Percentiles rank a stretch among this genome's conserved stretches.
Conservation (phyloP, 2,888 invertebrate species). For the Tipula lateralis region DNA sequence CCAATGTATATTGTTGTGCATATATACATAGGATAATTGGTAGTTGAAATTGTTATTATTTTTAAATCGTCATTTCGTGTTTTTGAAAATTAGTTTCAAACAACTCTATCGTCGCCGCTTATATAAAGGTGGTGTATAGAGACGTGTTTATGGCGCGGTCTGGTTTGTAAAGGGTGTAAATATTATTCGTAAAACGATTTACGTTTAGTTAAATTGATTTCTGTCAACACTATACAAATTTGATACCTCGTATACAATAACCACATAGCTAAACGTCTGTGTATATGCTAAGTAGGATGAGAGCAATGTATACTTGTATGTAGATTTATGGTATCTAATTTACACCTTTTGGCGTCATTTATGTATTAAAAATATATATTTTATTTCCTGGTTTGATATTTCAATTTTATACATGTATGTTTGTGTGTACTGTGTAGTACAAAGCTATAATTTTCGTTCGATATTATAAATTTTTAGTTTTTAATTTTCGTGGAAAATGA, state of each 20-base stretch:
- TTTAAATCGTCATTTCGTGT: slow-evolving; percentile 13
- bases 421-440: too few species aligned
- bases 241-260: neutral
- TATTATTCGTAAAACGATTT: neutral
- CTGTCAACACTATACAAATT: neutral
- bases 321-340: slow-evolving; percentile 14
- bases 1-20: neutral
- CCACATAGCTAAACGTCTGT: neutral
- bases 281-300: neutral
- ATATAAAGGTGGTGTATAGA: neutral
- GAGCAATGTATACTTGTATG: neutral
- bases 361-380: neutral
- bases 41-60: neutral
- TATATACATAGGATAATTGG: neutral
- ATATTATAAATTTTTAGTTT: neutral
- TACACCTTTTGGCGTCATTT: slow-evolving; percentile 9
- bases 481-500: slow-evolving; percentile 24
- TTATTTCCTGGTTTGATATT: neutral
- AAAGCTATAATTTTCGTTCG: neutral
- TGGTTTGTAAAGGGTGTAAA: neutral
- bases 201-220: neutral
- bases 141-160: neutral
- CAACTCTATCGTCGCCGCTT: neutral
- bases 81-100: neutral
- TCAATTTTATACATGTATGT: neutral